These are phyloP conservation scores for Channallabes apus DNA, from an alignment of 2,797 vertebrate genomes.

Conservation along the genomic window DNA sequence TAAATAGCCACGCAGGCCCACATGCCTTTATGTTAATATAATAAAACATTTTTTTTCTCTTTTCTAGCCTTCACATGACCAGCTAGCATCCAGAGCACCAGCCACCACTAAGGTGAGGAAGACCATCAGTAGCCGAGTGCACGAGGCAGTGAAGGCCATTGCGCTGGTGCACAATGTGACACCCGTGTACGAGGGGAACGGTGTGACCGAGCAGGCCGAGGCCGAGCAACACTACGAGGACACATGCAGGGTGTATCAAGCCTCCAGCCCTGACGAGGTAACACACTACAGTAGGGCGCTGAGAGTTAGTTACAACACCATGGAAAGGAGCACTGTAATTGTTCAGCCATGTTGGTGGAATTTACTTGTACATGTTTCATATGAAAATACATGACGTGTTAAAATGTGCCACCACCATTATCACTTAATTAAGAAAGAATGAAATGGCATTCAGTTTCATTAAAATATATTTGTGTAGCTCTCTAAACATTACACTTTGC, in stretches of 20 bases:
- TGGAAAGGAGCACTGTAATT: no score
- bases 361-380: background rate
- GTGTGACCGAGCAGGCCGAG: slow-evolving; percentile 94
- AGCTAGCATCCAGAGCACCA: slow-evolving; percentile 81
- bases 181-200: slow-evolving; percentile 91
- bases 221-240: slow-evolving; percentile 96
- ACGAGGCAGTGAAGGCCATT: slow-evolving; percentile 95
- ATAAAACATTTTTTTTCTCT: slow-evolving; percentile 15
- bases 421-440: background rate
- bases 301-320: no score
- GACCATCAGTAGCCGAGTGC: slow-evolving; percentile 94
- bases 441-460: background rate
- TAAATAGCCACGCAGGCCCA: background rate
- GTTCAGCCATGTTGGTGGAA: background rate
- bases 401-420: background rate
- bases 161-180: slow-evolving; percentile 97
- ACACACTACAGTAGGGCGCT: background rate
- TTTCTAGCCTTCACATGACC: slow-evolving; percentile 84
- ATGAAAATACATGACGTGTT: background rate
- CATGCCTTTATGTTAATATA: background rate
- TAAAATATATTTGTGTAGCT: background rate
- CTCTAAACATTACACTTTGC: no score
- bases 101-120: slow-evolving; percentile 91
- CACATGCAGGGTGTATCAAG: slow-evolving; percentile 95
- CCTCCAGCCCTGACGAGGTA: slow-evolving; percentile 97